Evolutionary conservation across 35 echinoderm and acorn worm species (phyloP).

Genomic region (Stichopus chloronotus): DNA sequence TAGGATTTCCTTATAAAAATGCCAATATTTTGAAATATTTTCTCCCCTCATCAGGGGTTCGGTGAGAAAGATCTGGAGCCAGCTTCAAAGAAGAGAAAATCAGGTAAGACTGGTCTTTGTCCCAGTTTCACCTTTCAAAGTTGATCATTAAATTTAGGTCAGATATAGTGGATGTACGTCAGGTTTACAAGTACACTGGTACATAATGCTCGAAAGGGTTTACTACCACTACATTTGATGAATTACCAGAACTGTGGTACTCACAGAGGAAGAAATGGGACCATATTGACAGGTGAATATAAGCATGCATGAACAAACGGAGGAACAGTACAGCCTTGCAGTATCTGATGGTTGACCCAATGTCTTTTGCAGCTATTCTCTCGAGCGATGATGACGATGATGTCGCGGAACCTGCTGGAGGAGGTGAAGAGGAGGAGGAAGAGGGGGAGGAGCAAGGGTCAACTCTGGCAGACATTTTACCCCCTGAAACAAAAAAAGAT

Average conservation of each 20-base stretch:
- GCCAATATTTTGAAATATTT: not conserved
- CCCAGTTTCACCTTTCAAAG: too few relatives aligned
- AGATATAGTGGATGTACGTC: too few relatives aligned
- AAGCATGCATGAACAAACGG: too few relatives aligned
- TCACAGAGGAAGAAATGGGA: too few relatives aligned
- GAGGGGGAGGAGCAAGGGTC: conserved; percentile 58
- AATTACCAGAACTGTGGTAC: too few relatives aligned
- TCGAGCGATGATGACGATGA: conserved; percentile 94
- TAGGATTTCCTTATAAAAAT: too few relatives aligned
- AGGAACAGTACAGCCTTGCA: too few relatives aligned
- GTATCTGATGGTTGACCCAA: not conserved
- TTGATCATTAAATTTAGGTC: too few relatives aligned
- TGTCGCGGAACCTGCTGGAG: conserved; percentile 47
- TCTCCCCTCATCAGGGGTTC: conserved; percentile 74
- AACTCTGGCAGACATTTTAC: conserved; percentile 2
- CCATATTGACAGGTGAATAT: too few relatives aligned
- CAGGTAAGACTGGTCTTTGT: conserved; percentile 63
- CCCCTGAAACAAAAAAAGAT: not conserved
- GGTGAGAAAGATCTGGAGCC: conserved; percentile 83
- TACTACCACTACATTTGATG: too few relatives aligned
- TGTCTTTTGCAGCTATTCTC: conserved; percentile 62
- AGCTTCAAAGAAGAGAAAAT: conserved; percentile 78
- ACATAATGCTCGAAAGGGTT: too few relatives aligned
- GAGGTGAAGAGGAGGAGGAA: conserved; percentile 68
- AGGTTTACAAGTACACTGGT: too few relatives aligned